phyloP scores from a whole-genome alignment of 30 jellyfish, hydroid and myxozoan species.

The Aurelia sp. region DNA sequence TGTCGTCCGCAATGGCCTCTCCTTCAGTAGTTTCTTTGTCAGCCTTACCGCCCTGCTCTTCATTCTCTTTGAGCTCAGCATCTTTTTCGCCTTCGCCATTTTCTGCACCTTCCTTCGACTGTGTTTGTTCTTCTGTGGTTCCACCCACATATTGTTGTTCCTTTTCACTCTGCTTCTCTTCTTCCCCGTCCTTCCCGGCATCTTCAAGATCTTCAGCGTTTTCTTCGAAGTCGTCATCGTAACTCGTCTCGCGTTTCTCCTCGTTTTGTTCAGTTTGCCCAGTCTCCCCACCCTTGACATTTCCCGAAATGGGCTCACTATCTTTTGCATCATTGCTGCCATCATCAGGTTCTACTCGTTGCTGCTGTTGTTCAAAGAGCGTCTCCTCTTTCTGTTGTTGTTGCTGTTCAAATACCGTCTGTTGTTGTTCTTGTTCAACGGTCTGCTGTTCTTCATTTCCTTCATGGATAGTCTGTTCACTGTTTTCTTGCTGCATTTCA shows the following conservation, averaged over 20 bases:
- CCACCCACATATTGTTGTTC: neutral
- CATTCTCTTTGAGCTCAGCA: neutral
- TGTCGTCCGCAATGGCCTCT: neutral
- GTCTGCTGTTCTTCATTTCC: neutral
- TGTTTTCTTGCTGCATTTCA: neutral
- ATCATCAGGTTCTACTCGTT: neutral
- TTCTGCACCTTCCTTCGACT: neutral
- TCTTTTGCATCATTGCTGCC: neutral
- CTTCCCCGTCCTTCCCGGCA: neutral
- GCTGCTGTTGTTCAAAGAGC: neutral
- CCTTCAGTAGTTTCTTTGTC: neutral
- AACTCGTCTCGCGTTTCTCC: neutral
- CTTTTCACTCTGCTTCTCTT: neutral
- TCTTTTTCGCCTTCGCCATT: neutral
- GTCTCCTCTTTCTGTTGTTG: neutral
- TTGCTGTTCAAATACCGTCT: neutral
- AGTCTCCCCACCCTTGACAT: neutral
- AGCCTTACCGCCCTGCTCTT: neutral
- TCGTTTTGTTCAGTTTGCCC: neutral
- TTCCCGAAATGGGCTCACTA: neutral
- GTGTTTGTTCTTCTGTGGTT: too few species aligned
- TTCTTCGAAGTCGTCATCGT: neutral
- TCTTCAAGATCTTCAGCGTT: constrained; percentile 20
- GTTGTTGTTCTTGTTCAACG: neutral
- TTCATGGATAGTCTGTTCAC: neutral